Conservation (phyloP, 2,113 vertebrate genomes). For the Seriola dumerili region DNA sequence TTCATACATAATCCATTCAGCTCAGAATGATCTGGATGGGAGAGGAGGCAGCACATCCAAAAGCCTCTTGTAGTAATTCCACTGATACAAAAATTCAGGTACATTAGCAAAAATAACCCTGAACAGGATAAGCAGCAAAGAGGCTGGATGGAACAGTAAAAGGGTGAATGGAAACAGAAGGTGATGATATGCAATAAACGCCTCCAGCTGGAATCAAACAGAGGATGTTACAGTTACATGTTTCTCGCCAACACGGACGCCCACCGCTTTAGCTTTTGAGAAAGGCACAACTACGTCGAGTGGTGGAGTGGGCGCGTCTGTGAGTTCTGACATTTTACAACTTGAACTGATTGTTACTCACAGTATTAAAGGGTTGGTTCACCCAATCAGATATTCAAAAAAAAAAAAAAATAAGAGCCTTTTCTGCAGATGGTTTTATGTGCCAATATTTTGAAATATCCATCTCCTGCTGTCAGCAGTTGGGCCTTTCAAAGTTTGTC, state of each 20-base stretch:
- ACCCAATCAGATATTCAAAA: background rate
- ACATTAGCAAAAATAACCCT: conserved; percentile 60
- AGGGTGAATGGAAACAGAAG: conserved; percentile 50
- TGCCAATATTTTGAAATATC: background rate
- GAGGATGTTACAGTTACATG: conserved; percentile 24
- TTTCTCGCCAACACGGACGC: conserved; percentile 28
- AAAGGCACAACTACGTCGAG: background rate
- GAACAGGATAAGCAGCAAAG: conserved; percentile 38
- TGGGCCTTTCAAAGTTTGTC: background rate
- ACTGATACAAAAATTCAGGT: conserved; percentile 55
- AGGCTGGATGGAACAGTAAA: conserved; percentile 37
- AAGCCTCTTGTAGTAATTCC: conserved; percentile 60
- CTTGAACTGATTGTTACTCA: conserved; percentile 4
- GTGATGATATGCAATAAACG: conserved; percentile 32
- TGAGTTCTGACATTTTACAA: conserved; percentile 22
- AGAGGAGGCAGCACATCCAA: conserved; percentile 49
- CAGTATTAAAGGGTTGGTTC: background rate
- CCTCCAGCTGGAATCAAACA: conserved; percentile 37
- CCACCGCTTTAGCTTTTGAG: conserved; percentile 17
- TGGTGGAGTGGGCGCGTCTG: background rate
- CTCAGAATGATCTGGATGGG: conserved; percentile 33
- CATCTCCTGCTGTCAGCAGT: background rate
- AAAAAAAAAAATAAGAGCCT: background rate
- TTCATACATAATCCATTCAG: conserved; percentile 67
- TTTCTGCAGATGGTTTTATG: background rate